These are phyloP conservation scores for Corythornis vintsioides DNA, from an alignment of 2,113 vertebrate species.

Conservation along the genomic window DNA sequence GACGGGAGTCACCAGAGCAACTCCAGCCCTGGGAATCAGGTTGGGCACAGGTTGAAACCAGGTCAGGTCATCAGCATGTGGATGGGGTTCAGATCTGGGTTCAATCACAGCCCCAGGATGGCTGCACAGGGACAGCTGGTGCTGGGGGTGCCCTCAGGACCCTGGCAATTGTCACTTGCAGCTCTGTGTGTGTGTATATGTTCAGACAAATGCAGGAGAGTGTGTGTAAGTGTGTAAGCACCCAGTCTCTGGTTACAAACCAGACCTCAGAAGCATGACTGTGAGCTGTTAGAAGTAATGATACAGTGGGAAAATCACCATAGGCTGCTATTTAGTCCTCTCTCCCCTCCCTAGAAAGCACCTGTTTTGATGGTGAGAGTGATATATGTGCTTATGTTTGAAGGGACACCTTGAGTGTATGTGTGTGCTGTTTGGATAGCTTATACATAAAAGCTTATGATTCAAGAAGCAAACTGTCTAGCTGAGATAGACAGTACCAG, in stretches of 20 bases:
- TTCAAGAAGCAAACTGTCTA: conserved; percentile 10
- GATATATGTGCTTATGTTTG: background rate
- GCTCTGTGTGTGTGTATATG: background rate
- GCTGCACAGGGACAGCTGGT: fast-evolving
- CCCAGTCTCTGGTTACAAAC: background rate
- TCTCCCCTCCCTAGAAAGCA: conserved; percentile 12
- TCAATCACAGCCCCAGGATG: background rate
- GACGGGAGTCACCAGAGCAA: fast-evolving
- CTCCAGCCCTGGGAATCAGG: fast-evolving
- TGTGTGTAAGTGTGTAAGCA: background rate
- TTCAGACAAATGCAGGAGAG: background rate
- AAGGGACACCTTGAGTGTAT: conserved; percentile 10
- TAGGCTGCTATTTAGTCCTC: background rate
- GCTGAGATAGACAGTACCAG: conserved; percentile 36
- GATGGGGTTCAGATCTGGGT: background rate
- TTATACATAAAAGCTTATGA: conserved; percentile 32
- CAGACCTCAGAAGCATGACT: background rate
- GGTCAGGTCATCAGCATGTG: background rate
- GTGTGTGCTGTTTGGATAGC: conserved; percentile 32
- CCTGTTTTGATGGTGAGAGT: conserved; percentile 4
- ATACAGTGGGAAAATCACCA: background rate
- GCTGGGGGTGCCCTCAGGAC: background rate
- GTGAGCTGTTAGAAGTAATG: background rate
- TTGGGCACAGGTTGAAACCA: fast-evolving
- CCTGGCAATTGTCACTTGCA: background rate